These are phyloP conservation scores for Speoplatyrhinus poulsoni DNA, from an alignment of 2,113 vertebrate species.

Conservation along the genomic window DNA sequence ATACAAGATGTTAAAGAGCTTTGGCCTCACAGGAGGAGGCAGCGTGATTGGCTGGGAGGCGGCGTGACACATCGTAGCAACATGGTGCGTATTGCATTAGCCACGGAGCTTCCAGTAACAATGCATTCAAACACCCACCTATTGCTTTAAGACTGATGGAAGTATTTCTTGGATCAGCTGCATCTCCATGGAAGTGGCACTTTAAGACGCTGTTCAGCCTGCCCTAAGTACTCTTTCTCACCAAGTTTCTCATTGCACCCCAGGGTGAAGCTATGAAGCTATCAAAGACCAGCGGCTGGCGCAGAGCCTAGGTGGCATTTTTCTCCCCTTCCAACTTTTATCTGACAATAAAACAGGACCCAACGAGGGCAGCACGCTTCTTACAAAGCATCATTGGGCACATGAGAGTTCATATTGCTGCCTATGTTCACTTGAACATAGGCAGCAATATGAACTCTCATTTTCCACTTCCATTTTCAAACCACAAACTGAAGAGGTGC, in stretches of 20 bases:
- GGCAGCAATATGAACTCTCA: conserved; percentile 53
- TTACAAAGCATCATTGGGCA: conserved; percentile 84
- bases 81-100: too few species aligned
- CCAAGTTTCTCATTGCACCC: conserved; percentile 86
- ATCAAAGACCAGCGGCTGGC: conserved; percentile 91
- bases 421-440: conserved; percentile 68
- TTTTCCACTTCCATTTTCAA: conserved; percentile 47
- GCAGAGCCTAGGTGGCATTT: conserved; percentile 87
- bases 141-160: conserved; percentile 84
- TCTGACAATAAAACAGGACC: conserved; percentile 87
- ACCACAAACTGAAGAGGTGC: conserved; percentile 52
- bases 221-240: conserved; percentile 29
- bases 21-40: conserved; percentile 87
- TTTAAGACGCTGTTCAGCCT: conserved; percentile 77
- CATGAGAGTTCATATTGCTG: too few species aligned
- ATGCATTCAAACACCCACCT: conserved; percentile 81
- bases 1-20: conserved; percentile 88
- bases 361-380: conserved; percentile 73
- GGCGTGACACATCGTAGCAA: conserved; percentile 77
- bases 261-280: conserved; percentile 84
- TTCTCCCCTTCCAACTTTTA: conserved; percentile 76
- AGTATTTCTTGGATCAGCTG: conserved; percentile 93
- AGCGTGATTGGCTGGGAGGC: conserved; percentile 73
- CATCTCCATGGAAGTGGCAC: conserved; percentile 94
- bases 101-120: conserved; percentile 58